Percentiles rank a stretch among this genome's conserved stretches.
Evolutionary conservation across 2,888 invertebrate species (phyloP).

Genomic region (Camponotus fellah): DNA sequence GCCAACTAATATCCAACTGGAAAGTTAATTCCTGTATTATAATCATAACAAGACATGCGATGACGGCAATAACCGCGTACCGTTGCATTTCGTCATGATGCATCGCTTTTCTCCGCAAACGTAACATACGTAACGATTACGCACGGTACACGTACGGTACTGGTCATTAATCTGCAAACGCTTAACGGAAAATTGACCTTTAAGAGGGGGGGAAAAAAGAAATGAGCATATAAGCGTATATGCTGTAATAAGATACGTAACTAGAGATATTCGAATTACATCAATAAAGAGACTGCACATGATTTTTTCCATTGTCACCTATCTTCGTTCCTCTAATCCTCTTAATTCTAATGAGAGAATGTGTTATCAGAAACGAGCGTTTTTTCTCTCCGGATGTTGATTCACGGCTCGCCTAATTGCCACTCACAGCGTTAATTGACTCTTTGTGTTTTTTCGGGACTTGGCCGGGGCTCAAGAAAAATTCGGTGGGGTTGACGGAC

Average conservation of each 20-base stretch:
- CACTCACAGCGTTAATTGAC: conserved; percentile 60
- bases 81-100: conserved; percentile 32
- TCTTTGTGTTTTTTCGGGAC: conserved; percentile 58
- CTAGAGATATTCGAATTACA: not conserved
- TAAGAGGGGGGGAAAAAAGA: not conserved
- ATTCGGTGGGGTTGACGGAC: conserved; percentile 53
- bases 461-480: conserved; percentile 62
- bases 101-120: conserved; percentile 46
- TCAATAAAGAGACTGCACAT: not conserved
- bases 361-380: conserved; percentile 18
- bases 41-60: conserved; percentile 57
- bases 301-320: not conserved
- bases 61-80: conserved; percentile 52
- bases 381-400: conserved; percentile 28
- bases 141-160: conserved; percentile 11
- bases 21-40: conserved; percentile 68
- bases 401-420: conserved; percentile 63
- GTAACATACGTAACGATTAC: conserved; percentile 37
- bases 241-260: not conserved
- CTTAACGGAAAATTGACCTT: conserved; percentile 28
- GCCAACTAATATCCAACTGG: conserved; percentile 68
- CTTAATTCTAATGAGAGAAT: not conserved
- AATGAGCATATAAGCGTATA: not conserved
- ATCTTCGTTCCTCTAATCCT: not conserved
- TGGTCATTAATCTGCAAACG: conserved; percentile 19